These are phyloP conservation scores for Pristis pectinata DNA, from an alignment of 2,797 vertebrate genomes.

Conservation along the genomic window DNA sequence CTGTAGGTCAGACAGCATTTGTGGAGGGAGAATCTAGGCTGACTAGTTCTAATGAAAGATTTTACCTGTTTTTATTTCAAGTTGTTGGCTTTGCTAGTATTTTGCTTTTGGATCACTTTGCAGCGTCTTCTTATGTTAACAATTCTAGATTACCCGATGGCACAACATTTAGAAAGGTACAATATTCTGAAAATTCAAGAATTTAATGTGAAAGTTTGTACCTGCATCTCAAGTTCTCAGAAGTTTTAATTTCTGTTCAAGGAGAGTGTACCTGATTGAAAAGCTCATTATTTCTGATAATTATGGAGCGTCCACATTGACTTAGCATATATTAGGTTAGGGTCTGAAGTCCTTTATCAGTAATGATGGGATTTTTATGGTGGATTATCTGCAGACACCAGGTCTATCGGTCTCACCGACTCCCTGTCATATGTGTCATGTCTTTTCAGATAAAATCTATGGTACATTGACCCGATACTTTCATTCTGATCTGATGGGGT, in stretches of 20 bases:
- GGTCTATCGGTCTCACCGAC: not conserved
- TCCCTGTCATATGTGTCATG: not conserved
- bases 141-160: not conserved
- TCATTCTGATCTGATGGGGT: not conserved
- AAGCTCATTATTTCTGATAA: not conserved
- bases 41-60: too few species aligned
- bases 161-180: not conserved
- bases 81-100: too few species aligned
- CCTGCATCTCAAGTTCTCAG: not conserved
- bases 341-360: conserved; percentile 12
- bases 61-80: too few species aligned
- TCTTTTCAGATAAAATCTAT: not conserved
- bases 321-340: not conserved
- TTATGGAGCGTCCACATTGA: not conserved
- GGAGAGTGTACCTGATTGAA: not conserved
- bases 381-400: not conserved
- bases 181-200: not conserved
- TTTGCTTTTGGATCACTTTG: too few species aligned
- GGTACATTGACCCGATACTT: not conserved
- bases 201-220: not conserved
- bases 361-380: conserved; percentile 4
- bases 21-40: too few species aligned
- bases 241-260: not conserved
- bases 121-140: not conserved
- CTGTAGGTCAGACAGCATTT: too few species aligned